These are phyloP conservation scores for Miltochrista miniata DNA, from an alignment of 2,888 invertebrate genomes.

Conservation along the genomic window DNA sequence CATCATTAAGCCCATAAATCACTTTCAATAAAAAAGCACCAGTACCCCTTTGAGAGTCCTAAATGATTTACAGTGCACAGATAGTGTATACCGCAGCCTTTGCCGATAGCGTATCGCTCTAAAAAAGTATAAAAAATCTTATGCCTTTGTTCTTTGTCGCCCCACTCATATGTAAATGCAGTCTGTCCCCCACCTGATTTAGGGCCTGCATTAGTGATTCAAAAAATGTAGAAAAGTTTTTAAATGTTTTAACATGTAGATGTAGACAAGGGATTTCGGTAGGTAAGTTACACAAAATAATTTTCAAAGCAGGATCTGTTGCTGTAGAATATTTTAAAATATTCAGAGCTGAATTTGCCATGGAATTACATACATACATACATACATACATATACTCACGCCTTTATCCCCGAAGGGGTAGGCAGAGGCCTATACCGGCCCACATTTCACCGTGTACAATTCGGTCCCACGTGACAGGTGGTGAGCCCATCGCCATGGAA, in stretches of 20 bases:
- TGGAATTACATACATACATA: too few species aligned
- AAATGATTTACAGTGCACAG: conserved; percentile 66
- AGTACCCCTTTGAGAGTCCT: conserved; percentile 35
- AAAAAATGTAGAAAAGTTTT: conserved; percentile 55
- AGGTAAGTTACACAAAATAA: conserved; percentile 5
- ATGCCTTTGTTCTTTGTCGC: conserved; percentile 79
- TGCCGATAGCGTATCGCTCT: conserved; percentile 67
- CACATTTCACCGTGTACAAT: too few species aligned
- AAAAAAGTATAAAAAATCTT: conserved; percentile 43
- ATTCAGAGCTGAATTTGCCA: too few species aligned
- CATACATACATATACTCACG: too few species aligned
- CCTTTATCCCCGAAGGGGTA: too few species aligned
- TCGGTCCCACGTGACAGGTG: too few species aligned
- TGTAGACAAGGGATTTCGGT: too few species aligned
- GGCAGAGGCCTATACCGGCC: too few species aligned
- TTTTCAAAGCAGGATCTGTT: neutral
- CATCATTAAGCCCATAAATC: conserved; percentile 36
- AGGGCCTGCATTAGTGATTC: conserved; percentile 66
- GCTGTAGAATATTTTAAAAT: too few species aligned
- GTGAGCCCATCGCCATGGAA: too few species aligned
- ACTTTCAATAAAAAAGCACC: conserved; percentile 36
- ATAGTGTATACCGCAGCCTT: conserved; percentile 62
- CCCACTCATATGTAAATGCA: conserved; percentile 77
- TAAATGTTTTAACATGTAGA: neutral
- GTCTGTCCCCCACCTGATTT: conserved; percentile 65